Percentiles rank a stretch among this genome's conserved stretches.
Evolutionary conservation across 2,888 invertebrate species (phyloP).

Genomic region (Anthrax anthrax): DNA sequence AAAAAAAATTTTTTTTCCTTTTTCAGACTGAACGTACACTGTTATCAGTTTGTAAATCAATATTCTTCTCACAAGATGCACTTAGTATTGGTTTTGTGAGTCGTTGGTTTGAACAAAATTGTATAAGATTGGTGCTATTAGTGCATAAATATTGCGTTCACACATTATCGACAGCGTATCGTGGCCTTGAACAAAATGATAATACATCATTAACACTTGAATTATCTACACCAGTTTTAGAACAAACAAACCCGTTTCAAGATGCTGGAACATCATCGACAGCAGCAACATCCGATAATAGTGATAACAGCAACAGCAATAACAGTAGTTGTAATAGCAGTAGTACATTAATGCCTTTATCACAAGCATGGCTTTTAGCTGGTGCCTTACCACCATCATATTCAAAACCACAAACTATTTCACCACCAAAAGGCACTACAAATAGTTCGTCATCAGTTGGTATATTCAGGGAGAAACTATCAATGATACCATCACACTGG

Average conservation of each 20-base stretch:
- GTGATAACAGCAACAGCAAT: too few relatives aligned
- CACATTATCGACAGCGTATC: conserved; percentile 40
- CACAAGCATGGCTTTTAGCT: conserved; percentile 57
- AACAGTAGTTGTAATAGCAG: conserved; percentile 17
- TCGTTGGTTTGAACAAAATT: conserved; percentile 69
- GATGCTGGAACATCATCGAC: conserved; percentile 9
- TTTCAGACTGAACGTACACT: conserved; percentile 51
- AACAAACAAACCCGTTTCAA: conserved; percentile 38
- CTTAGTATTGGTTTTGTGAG: conserved; percentile 62
- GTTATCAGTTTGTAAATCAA: conserved; percentile 57
- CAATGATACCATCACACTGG: conserved; percentile 69
- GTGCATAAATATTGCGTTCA: conserved; percentile 50
- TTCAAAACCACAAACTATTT: conserved; percentile 34
- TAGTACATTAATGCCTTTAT: conserved; percentile 41
- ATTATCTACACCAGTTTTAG: conserved; percentile 61
- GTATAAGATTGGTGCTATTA: conserved; percentile 58
- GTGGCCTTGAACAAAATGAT: conserved; percentile 35
- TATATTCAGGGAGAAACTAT: conserved; percentile 48
- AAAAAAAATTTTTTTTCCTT: too few relatives aligned
- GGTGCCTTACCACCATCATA: conserved; percentile 47
- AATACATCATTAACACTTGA: conserved; percentile 41
- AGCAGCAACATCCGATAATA: too few relatives aligned
- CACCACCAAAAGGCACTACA: conserved; percentile 14
- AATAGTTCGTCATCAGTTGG: conserved; percentile 27
- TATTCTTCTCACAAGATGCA: conserved; percentile 63